Base-by-base conservation (phyloP, 2,113 vertebrate species). In the Hyaena hyaena region DNA sequence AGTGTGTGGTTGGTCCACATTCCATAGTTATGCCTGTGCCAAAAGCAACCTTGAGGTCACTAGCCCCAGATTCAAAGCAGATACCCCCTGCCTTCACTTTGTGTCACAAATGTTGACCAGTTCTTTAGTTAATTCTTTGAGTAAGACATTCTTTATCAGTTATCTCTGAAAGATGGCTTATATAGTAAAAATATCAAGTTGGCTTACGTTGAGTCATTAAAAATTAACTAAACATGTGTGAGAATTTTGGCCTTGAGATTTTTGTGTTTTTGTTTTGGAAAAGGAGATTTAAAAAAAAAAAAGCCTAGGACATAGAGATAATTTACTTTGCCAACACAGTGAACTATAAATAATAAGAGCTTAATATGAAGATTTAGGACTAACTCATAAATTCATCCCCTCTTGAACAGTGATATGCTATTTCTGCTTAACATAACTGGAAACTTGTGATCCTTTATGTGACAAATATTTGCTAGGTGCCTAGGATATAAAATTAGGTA, bases 51-150 rank as follows among this genome's bases (percentile, higher is more conserved):
- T 55, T 39, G 39, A 71, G 26, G 16, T 28, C 17, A 24, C 39
- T 4, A n/a, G 3, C 19, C 5, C 61, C 50, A 71, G 1, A 11
- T 33, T 66, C 28, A n/a, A 90, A 83, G 21, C 26, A 66, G 28
- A 92, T 43, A 19, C 12, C 4, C 43, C 15, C 15, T 84, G 48
- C 35, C 66, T 87, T 88, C n/a, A 16, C 17, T 85, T 76, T 84
- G 31, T 33, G 33, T 88, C n/a, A 74, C 71, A 28, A 33, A 61
- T 89, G 11, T 77, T 89, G 77, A 89, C 43, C 28, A 31, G 53
- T 63, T 93, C 53, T 77, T 95, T 87, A 61, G n/a, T 66, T 93
- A 90, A 85, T 81, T 86, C 77, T 86, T 65, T 82, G 48, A 90
- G 11, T 39, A 65, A 48, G 33, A 77, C n/a, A 39, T 7, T 69